These are phyloP conservation scores for Dendrocincla tyrannina DNA, from an alignment of 2,797 vertebrate genomes.

Conservation along the genomic window DNA sequence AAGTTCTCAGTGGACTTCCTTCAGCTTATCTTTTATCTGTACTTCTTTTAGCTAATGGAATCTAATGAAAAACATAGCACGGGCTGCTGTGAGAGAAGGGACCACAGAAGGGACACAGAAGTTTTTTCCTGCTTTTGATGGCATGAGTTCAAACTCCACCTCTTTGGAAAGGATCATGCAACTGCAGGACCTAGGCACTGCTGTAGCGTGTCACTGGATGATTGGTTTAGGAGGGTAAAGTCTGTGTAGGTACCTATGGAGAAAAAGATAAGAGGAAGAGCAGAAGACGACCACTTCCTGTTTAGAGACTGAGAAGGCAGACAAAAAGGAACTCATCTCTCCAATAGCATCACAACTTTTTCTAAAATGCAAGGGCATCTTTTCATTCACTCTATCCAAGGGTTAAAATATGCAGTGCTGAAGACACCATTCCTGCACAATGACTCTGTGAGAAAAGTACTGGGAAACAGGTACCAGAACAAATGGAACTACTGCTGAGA, in stretches of 20 bases:
- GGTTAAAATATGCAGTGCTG: not conserved
- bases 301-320: not conserved
- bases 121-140: not conserved
- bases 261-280: not conserved
- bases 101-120: not conserved
- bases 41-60: not conserved
- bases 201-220: not conserved
- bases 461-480: not conserved
- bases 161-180: not conserved
- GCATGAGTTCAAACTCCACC: not conserved
- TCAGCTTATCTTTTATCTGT: not conserved
- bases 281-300: not conserved
- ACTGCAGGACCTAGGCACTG: not conserved
- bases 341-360: not conserved
- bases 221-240: not conserved
- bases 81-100: not conserved
- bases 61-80: not conserved
- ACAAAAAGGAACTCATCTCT: not conserved
- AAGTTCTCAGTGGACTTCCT: not conserved
- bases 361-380: not conserved
- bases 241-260: not conserved
- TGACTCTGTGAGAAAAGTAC: not conserved
- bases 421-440: not conserved
- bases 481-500: constrained; percentile 17
- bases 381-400: not conserved